Evolutionary conservation across 2,888 invertebrate species (phyloP).

Genomic region (Eucera pruinosa): DNA sequence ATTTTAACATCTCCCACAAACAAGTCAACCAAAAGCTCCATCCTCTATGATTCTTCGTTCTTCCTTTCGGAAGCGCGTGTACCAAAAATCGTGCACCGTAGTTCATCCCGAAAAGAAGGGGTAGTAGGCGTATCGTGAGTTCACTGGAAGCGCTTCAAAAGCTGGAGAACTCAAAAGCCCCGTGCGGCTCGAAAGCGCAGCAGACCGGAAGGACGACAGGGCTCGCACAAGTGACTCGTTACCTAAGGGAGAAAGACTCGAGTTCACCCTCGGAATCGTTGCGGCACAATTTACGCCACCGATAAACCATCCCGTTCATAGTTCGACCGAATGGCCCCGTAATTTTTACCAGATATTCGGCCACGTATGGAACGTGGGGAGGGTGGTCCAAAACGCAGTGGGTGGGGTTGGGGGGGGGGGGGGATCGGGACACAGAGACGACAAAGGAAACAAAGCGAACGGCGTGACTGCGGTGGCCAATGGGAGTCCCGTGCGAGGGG

Average conservation of each 20-base stretch:
- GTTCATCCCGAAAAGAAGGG: background rate
- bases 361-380: constrained; percentile 31
- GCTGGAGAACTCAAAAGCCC: constrained; percentile 1
- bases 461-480: constrained; percentile 75
- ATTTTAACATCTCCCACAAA: too few species aligned
- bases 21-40: too few species aligned
- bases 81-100: background rate
- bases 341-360: constrained; percentile 68
- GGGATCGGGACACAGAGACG: constrained; percentile 45
- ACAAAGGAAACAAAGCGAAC: constrained; percentile 71
- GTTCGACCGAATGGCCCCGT: constrained; percentile 18
- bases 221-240: constrained; percentile 57
- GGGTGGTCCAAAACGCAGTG: constrained; percentile 55
- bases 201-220: constrained; percentile 27
- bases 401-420: constrained; percentile 1
- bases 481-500: constrained; percentile 74
- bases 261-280: constrained; percentile 16
- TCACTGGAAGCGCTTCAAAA: background rate
- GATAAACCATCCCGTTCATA: constrained; percentile 37
- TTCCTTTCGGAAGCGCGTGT: background rate
- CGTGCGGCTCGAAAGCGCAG: constrained; percentile 36
- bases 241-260: constrained; percentile 22
- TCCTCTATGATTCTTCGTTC: too few species aligned
- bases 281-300: constrained; percentile 45
- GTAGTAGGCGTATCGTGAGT: background rate